Percentiles rank a stretch among this genome's conserved stretches.
phyloP scores from a whole-genome alignment of 2,113 vertebrate species.

The Dolichotis patagonum region DNA sequence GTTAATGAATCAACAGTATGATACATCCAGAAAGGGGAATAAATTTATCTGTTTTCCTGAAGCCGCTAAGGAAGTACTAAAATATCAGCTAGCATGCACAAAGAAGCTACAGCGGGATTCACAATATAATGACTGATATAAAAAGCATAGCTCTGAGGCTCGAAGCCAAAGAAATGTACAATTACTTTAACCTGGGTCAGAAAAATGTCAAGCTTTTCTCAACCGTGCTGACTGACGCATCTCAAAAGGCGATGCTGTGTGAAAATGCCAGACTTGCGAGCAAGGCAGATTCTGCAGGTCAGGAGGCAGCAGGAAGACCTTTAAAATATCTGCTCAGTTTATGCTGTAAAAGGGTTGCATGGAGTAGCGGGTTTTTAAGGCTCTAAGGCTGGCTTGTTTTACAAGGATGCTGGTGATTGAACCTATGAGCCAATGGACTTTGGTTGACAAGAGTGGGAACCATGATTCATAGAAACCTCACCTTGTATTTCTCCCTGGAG shows the following conservation, averaged over 20 bases:
- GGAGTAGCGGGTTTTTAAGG: background rate
- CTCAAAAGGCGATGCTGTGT: background rate
- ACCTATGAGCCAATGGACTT: too few species aligned
- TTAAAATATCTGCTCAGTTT: background rate
- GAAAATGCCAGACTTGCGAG: background rate
- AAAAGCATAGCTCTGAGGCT: background rate
- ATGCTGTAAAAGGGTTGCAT: background rate
- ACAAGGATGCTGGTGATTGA: background rate
- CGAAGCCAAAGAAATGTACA: background rate
- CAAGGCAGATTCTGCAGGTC: background rate
- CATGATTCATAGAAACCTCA: background rate
- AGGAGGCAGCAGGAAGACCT: background rate
- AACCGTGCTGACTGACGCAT: background rate
- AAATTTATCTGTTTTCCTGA: background rate
- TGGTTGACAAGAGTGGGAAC: background rate
- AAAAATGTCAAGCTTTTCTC: conserved; percentile 20
- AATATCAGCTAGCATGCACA: background rate
- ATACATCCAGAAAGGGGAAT: background rate
- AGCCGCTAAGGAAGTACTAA: background rate
- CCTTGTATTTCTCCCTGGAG: background rate
- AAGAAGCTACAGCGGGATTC: background rate
- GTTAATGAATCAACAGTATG: background rate
- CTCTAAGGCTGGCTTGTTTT: background rate
- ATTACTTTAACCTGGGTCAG: conserved; percentile 5
- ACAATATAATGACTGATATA: background rate